Evolutionary conservation across 2,113 vertebrate genomes (phyloP).

Genomic region (Scalopus aquaticus): DNA sequence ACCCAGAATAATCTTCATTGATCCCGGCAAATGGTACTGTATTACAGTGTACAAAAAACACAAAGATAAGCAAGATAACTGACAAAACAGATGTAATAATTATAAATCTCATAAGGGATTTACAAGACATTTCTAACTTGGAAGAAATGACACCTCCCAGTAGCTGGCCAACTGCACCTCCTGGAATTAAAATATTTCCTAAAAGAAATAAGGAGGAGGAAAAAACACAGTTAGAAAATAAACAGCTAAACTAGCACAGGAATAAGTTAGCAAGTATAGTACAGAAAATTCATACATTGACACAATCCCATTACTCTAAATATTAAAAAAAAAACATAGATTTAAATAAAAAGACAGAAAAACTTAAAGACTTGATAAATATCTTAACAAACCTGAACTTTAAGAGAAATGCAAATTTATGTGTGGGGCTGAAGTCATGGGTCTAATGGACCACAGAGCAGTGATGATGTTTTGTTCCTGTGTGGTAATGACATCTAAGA

Average conservation of each 20-base stretch:
- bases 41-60: conserved; percentile 80
- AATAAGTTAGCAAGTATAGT: neutral
- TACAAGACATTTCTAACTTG: conserved; percentile 81
- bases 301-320: neutral
- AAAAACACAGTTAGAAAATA: conserved; percentile 72
- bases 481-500: neutral
- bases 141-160: conserved; percentile 86
- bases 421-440: neutral
- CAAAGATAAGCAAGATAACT: conserved; percentile 70
- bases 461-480: neutral
- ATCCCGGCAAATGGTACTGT: conserved; percentile 85
- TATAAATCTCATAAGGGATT: conserved; percentile 82
- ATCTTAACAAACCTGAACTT: neutral
- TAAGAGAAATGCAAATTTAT: neutral
- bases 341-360: neutral
- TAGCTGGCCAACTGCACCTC: conserved; percentile 84
- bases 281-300: neutral
- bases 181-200: conserved; percentile 87
- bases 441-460: neutral
- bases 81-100: conserved; percentile 76
- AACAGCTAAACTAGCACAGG: neutral
- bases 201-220: conserved; percentile 62
- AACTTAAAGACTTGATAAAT: neutral
- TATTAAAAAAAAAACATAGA: neutral
- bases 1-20: conserved; percentile 86